Evolutionary conservation across 2,888 invertebrate species (phyloP), one percentile per base, ranked within the genome.

Genomic region (Drosophila barbarae): DNA sequence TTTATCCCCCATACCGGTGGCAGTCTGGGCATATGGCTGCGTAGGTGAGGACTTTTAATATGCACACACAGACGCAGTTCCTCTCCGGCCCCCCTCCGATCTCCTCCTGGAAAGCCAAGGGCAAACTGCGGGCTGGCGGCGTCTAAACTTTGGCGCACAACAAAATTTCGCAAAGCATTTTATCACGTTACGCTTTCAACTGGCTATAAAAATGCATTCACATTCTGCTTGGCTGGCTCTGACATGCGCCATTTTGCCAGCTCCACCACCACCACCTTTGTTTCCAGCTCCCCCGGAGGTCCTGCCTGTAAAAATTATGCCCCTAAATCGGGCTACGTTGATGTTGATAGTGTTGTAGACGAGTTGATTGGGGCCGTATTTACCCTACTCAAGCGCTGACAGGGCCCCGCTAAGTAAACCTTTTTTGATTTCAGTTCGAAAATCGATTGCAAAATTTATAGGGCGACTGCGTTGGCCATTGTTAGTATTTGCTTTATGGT

Each of bases 101-200:
- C 38, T 26, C 30, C 35, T 21, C 21, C 39, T 13, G 23, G 3
- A 49, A 35, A 63, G 49, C 64, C 75, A 79, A 72, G 82, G 74
- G 67, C 72, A 72, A 81, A 69, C 69, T 82, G 84, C 73, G 83
- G 82, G 68, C 69, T 78, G 65, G 54, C 70, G 77, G 70, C 61
- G 63, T 74, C 74, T 69, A 79, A 80, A 82, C 68, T 76, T 84
- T 76, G 46, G 51, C 66, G 63, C 53, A 71, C 63, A 82, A 74
- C 73, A 74, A 74, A 70, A 72, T 65, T 82, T 69, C 30, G 44
- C 69, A 76, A 84, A 83, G 80, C 77, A 85, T 81, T 83, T 81
- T 81, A 81, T 81, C 80, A 75, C 77, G 77, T 77, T 84, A 74
- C 71, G 83, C 81, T 81, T 83, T 83, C 80, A 83, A 70, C 77